phyloP scores from a whole-genome alignment of 2,888 invertebrate species.

The Macrophya annulata region DNA sequence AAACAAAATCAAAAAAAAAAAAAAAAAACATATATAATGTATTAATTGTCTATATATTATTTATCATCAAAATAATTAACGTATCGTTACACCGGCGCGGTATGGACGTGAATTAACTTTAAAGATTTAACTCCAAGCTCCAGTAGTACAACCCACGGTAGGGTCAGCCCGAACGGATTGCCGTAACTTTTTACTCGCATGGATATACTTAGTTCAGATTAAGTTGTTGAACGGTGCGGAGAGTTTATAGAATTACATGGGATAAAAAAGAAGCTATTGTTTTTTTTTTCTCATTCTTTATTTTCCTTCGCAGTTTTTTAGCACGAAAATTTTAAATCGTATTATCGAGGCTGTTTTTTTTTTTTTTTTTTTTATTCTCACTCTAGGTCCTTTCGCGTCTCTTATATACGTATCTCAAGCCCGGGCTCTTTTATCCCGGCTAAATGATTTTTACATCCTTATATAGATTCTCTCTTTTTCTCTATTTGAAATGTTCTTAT shows the following conservation, averaged over 20 bases:
- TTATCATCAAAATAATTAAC: neutral
- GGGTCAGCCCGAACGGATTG: neutral
- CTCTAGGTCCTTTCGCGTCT: constrained; percentile 26
- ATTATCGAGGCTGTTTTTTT: neutral
- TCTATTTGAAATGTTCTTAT: neutral
- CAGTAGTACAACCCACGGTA: neutral
- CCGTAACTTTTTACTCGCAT: neutral
- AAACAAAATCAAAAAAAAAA: neutral
- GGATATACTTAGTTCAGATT: neutral
- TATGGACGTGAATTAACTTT: no score
- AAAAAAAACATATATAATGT: no score
- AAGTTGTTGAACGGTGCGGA: neutral
- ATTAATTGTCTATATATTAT: neutral
- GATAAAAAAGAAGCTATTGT: neutral
- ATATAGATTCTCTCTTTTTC: constrained; percentile 18
- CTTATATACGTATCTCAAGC: neutral
- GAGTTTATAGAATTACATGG: neutral
- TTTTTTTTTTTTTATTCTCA: neutral
- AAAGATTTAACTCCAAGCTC: neutral
- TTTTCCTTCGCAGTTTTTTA: neutral
- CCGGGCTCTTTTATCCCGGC: neutral
- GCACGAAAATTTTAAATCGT: neutral
- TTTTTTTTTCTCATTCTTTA: neutral
- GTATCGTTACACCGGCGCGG: neutral
- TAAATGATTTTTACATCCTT: constrained; percentile 14